Evolutionary conservation across 2,888 invertebrate species (phyloP), one percentile per base, ranked within the genome.

Genomic region (Lasioglossum morio): DNA sequence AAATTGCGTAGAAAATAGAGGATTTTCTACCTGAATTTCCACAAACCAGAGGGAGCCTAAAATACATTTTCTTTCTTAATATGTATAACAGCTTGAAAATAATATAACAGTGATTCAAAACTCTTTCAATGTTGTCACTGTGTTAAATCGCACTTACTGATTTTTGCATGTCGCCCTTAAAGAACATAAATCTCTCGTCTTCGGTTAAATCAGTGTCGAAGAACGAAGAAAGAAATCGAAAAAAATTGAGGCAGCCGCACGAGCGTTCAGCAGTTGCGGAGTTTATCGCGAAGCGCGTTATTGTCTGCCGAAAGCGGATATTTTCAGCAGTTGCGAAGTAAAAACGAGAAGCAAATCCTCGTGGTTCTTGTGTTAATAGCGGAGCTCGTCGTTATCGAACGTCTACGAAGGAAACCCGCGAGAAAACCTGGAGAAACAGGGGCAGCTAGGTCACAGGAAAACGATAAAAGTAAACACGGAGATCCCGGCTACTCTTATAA

Each of bases 211-310:
- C 37, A 78, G 46, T 3, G 83, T 34, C 77, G 77, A 81, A n/a
- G 40, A 74, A 84, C 4, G 19, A 16, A 1, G 4, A 30, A 19
- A 23, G 4, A 1, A 8, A 12, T 10, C 30, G 48, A 34, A 23
- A 8, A n/a, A 10, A 19, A 10, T 30, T 2, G 23, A 14, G 2
- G 4, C 30, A 8, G 8, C 23, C 19, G 19, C 0, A 79, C 78
- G 82, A 57, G 53, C 53, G 37, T 72, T 14, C 69, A 84, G 73
- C 43, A n/a, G 30, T 60, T 60, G 53, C 16, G 72, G 80, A 87
- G 88, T 85, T 88, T 91, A 90, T 91, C 82, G 88, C 82, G 70
- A 5, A 34, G 69, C 83, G 80, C 74, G 85, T 87, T 84, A 89
- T 89, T 87, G 81, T 81, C 82, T 70, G 48, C 4, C 12, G 63